These are phyloP conservation scores for Salticus scenicus DNA, from an alignment of 2,888 invertebrate genomes.

Conservation along the genomic window DNA sequence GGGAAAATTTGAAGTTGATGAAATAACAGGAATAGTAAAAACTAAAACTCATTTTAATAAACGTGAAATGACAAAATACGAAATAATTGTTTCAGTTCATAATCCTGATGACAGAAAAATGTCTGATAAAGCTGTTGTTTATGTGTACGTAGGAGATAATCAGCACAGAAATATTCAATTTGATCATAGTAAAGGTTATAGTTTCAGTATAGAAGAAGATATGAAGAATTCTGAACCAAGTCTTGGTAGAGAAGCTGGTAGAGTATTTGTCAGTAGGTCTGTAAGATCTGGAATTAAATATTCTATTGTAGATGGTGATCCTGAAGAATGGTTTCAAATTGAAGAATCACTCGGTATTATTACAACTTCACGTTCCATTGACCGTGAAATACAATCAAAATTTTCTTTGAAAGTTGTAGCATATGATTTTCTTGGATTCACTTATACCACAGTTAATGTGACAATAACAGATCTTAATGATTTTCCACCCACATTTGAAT, in stretches of 20 bases:
- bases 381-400: constrained; percentile 85
- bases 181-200: constrained; percentile 56
- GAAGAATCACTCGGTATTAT: constrained; percentile 91
- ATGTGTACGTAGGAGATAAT: constrained; percentile 68
- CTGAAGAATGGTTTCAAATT: constrained; percentile 85
- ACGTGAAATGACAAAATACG: constrained; percentile 82
- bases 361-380: constrained; percentile 86
- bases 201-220: constrained; percentile 73
- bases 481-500: constrained; percentile 86
- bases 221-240: constrained; percentile 74
- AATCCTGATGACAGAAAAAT: constrained; percentile 87
- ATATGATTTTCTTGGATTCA: constrained; percentile 84
- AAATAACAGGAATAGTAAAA: constrained; percentile 84
- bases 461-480: constrained; percentile 92
- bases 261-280: constrained; percentile 77
- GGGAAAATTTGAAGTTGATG: constrained; percentile 86
- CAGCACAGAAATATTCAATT: constrained; percentile 72
- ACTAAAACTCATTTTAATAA: constrained; percentile 81
- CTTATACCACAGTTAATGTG: constrained; percentile 86
- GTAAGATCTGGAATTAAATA: constrained; percentile 82
- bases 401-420: constrained; percentile 89
- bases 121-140: constrained; percentile 83
- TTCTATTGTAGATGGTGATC: constrained; percentile 87
- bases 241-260: constrained; percentile 86
- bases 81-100: constrained; percentile 85